Percentiles rank a stretch among this genome's conserved stretches.
Evolutionary conservation across 2,113 vertebrate species (phyloP).

Genomic region (Hoplias malabaricus): DNA sequence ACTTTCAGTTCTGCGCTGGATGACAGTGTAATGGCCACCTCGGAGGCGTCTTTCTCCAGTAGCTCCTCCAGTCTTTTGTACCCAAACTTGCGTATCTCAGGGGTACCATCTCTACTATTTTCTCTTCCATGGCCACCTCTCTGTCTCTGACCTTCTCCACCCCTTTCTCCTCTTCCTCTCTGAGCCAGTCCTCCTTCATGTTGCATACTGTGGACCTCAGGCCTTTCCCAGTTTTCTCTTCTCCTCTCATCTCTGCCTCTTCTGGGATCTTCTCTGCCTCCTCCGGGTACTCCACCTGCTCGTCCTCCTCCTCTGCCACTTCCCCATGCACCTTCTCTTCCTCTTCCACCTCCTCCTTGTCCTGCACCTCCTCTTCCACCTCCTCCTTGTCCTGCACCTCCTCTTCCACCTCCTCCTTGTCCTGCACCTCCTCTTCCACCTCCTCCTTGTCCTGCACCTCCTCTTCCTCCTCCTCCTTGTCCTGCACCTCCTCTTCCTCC

Average conservation of each 20-base stretch:
- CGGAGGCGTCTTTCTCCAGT: conserved; percentile 78
- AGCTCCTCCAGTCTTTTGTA: conserved; percentile 80
- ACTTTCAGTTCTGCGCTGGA: conserved; percentile 68
- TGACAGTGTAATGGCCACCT: conserved; percentile 82
- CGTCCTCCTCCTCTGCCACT: background rate
- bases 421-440: conserved; percentile 3
- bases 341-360: background rate
- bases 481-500: background rate
- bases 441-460: background rate
- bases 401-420: background rate
- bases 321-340: background rate
- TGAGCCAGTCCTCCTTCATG: conserved; percentile 45
- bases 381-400: background rate
- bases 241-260: conserved; percentile 49
- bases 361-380: background rate
- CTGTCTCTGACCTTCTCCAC: conserved; percentile 49
- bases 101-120: conserved; percentile 49
- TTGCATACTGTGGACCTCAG: background rate
- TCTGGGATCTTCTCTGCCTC: background rate
- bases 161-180: conserved; percentile 52
- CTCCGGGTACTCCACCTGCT: background rate
- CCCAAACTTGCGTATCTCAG: conserved; percentile 67
- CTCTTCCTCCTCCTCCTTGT: background rate
- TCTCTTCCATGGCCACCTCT: conserved; percentile 50
- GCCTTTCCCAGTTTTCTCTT: conserved; percentile 8